These are phyloP conservation scores for Anguilla pacifica DNA, from an alignment of 2,797 vertebrate species.

Conservation along the genomic window DNA sequence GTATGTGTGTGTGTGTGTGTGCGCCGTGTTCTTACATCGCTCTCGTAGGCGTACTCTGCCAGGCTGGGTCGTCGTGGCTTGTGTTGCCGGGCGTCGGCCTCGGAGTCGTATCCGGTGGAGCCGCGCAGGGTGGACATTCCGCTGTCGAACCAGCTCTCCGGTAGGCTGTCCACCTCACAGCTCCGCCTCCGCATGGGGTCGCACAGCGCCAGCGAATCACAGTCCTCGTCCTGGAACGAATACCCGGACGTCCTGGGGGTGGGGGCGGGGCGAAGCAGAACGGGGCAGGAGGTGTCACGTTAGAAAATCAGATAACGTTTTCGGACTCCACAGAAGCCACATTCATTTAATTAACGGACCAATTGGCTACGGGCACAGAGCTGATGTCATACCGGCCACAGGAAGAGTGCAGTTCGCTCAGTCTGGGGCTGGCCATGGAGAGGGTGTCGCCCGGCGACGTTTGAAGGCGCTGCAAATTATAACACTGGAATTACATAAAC, in stretches of 20 bases:
- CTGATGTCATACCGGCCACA: slow-evolving; percentile 78
- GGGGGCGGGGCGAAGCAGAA: background rate
- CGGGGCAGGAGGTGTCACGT: background rate
- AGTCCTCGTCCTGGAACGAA: slow-evolving; percentile 79
- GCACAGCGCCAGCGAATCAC: slow-evolving; percentile 83
- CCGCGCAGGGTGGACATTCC: slow-evolving; percentile 89
- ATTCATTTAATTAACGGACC: background rate
- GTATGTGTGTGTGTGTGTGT: background rate
- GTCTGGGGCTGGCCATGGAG: slow-evolving; percentile 77
- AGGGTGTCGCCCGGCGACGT: slow-evolving; percentile 74
- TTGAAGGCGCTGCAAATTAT: slow-evolving; percentile 73
- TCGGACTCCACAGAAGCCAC: background rate
- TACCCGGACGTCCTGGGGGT: slow-evolving; percentile 74
- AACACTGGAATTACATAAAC: slow-evolving; percentile 1
- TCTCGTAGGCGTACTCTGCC: slow-evolving; percentile 78
- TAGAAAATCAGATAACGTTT: background rate
- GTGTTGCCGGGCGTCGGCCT: slow-evolving; percentile 76
- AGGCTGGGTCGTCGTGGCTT: slow-evolving; percentile 63
- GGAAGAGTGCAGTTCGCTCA: slow-evolving; percentile 74
- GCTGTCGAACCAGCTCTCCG: slow-evolving; percentile 89
- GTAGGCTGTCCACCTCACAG: slow-evolving; percentile 87
- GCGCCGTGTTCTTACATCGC: slow-evolving; percentile 74
- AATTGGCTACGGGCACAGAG: background rate
- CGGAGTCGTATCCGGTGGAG: slow-evolving; percentile 85
- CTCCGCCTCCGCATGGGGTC: slow-evolving; percentile 88